phyloP scores from a whole-genome alignment of 2,888 invertebrate genomes.

The Pocota personata region DNA sequence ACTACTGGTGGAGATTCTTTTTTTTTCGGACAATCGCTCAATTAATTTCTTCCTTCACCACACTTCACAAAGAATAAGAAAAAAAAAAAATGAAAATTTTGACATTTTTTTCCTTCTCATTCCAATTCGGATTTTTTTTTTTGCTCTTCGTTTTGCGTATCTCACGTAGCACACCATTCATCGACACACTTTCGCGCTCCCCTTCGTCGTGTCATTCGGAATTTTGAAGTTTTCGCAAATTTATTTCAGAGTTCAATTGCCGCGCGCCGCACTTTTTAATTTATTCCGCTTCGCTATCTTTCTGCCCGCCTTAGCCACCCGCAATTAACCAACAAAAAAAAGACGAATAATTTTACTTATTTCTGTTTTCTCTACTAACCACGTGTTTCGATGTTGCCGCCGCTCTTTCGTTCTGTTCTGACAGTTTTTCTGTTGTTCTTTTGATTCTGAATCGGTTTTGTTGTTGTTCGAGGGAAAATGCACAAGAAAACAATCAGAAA shows the following conservation, averaged over 20 bases:
- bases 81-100: conserved; percentile 10
- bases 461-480: conserved; percentile 53
- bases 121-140: conserved; percentile 18
- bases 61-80: conserved; percentile 25
- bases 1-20: conserved; percentile 32
- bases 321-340: conserved; percentile 40
- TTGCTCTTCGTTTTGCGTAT: conserved; percentile 14
- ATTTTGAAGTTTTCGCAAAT: conserved; percentile 53
- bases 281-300: conserved; percentile 1
- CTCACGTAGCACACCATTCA: conserved; percentile 24
- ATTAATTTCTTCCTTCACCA: conserved; percentile 64
- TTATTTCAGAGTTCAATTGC: conserved; percentile 2
- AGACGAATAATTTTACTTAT: conserved; percentile 30
- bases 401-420: conserved; percentile 64
- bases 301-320: conserved; percentile 8
- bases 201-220: conserved; percentile 47
- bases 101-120: conserved; percentile 33
- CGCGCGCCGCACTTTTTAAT: conserved; percentile 17
- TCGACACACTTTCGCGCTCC: conserved; percentile 60
- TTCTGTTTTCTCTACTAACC: conserved; percentile 69
- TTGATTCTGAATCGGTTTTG: conserved; percentile 23
- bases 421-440: conserved; percentile 53
- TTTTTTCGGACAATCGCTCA: conserved; percentile 54
- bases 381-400: conserved; percentile 64
- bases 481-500: conserved; percentile 57